These are phyloP conservation scores for Poecilia wingei DNA, from an alignment of 2,797 vertebrate genomes.

Conservation along the genomic window DNA sequence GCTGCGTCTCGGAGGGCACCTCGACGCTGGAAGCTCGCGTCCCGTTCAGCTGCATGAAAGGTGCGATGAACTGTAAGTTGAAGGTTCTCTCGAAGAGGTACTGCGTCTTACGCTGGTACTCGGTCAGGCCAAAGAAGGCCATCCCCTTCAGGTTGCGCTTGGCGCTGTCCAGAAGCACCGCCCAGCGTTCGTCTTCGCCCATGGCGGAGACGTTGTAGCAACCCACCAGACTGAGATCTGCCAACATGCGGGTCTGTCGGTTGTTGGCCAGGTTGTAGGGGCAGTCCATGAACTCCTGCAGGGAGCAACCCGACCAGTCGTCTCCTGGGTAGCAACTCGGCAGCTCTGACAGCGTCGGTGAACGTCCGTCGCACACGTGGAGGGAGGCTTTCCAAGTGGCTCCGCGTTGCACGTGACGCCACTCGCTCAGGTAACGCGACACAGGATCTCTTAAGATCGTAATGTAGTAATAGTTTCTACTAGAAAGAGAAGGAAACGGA, in stretches of 20 bases:
- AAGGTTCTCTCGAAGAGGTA: constrained; percentile 97
- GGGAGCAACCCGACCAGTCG: constrained; percentile 94
- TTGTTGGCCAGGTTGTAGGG: constrained; percentile 97
- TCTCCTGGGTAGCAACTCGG: constrained; percentile 94
- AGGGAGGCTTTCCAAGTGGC: constrained; percentile 96
- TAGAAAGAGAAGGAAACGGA: constrained; percentile 37
- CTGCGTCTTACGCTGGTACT: constrained; percentile 97
- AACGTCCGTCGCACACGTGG: constrained; percentile 92
- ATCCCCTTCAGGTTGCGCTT: constrained; percentile 93
- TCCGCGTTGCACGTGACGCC: constrained; percentile 96
- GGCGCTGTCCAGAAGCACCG: constrained; percentile 91
- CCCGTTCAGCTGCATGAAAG: constrained; percentile 95
- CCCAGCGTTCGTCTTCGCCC: constrained; percentile 90
- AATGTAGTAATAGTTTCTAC: constrained; percentile 96
- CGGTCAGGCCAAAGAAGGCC: constrained; percentile 97
- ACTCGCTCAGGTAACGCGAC: constrained; percentile 95
- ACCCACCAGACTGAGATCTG: constrained; percentile 94
- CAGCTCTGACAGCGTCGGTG: constrained; percentile 91
- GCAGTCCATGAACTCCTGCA: constrained; percentile 96
- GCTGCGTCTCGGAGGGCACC: constrained; percentile 87
- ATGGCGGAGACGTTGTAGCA: constrained; percentile 96
- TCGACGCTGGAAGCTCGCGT: constrained; percentile 93
- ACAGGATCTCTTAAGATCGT: constrained; percentile 96
- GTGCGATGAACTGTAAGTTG: constrained; percentile 93
- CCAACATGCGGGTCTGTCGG: constrained; percentile 96